These are phyloP conservation scores for Chaetops frenatus DNA, from an alignment of 2,113 vertebrate genomes.

Conservation along the genomic window DNA sequence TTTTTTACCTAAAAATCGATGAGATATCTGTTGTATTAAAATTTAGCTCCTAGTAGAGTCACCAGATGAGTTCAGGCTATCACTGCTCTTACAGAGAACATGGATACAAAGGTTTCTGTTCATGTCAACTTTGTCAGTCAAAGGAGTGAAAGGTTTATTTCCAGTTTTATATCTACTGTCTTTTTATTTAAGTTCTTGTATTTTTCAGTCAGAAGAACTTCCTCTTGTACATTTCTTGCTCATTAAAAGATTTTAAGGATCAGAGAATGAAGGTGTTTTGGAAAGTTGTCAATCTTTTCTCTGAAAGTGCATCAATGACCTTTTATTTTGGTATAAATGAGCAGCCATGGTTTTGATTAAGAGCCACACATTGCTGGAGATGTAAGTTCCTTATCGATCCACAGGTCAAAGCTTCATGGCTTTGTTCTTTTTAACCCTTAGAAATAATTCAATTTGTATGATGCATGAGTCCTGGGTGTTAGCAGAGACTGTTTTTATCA, in stretches of 20 bases:
- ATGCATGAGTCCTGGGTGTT: background rate
- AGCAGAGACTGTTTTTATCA: constrained; percentile 21
- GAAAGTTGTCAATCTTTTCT: constrained; percentile 39
- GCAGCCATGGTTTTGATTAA: constrained; percentile 56
- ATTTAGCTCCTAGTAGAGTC: background rate
- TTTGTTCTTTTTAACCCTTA: constrained; percentile 53
- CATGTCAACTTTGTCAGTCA: background rate
- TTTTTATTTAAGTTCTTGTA: constrained; percentile 25
- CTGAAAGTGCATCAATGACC: constrained; percentile 49
- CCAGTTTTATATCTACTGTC: background rate
- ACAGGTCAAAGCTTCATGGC: constrained; percentile 35
- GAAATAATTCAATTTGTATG: constrained; percentile 34
- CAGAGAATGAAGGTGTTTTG: constrained; percentile 36
- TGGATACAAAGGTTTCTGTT: background rate
- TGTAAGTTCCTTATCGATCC: constrained; percentile 49
- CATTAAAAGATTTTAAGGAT: constrained; percentile 46
- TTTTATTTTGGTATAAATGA: constrained; percentile 67
- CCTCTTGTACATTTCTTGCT: constrained; percentile 14
- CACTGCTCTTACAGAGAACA: background rate
- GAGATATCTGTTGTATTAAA: background rate
- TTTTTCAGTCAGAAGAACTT: constrained; percentile 11
- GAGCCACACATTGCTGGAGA: background rate
- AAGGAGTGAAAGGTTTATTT: background rate
- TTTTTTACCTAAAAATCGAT: background rate
- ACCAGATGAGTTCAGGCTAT: background rate